phyloP scores from a whole-genome alignment of 2,113 vertebrate genomes.

The rabbit (Oryctolagus cuniculus) region DNA sequence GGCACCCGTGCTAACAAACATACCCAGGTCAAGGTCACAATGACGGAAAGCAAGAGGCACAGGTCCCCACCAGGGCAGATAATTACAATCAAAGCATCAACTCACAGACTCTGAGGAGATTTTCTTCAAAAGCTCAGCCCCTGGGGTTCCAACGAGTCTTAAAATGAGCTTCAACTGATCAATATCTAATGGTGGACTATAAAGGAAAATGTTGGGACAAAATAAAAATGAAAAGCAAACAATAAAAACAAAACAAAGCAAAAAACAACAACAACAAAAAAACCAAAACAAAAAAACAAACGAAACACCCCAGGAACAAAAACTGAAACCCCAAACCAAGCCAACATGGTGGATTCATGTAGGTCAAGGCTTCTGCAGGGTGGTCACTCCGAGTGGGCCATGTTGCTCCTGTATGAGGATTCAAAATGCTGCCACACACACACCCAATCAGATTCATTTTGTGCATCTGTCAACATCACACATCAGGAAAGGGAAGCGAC shows the following conservation, averaged over 20 bases:
- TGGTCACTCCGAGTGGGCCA: constrained; percentile 67
- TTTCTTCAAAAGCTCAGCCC: constrained; percentile 98
- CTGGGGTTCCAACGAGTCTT: constrained; percentile 97
- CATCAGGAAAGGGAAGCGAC: not conserved
- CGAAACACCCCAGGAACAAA: constrained; percentile 72
- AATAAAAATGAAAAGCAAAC: constrained; percentile 89
- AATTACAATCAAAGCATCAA: constrained; percentile 90
- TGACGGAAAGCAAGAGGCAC: constrained; percentile 78
- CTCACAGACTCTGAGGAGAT: constrained; percentile 99
- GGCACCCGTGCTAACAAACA: constrained; percentile 59
- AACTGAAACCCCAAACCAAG: constrained; percentile 81
- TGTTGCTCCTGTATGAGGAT: constrained; percentile 46
- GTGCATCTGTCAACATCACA: not conserved
- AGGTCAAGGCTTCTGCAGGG: constrained; percentile 71
- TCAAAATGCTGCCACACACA: not conserved
- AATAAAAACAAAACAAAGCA: constrained; percentile 86
- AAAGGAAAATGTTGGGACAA: constrained; percentile 97
- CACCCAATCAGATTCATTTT: not conserved
- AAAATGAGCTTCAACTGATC: constrained; percentile 99
- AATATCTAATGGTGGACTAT: constrained; percentile 98
- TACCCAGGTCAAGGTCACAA: constrained; percentile 74
- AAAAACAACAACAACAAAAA: constrained; percentile 85
- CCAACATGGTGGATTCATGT: constrained; percentile 60
- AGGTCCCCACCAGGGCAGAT: constrained; percentile 84
- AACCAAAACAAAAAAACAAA: constrained; percentile 86